phyloP scores from a whole-genome alignment of 2,797 vertebrate genomes.

The Echiichthys vipera region DNA sequence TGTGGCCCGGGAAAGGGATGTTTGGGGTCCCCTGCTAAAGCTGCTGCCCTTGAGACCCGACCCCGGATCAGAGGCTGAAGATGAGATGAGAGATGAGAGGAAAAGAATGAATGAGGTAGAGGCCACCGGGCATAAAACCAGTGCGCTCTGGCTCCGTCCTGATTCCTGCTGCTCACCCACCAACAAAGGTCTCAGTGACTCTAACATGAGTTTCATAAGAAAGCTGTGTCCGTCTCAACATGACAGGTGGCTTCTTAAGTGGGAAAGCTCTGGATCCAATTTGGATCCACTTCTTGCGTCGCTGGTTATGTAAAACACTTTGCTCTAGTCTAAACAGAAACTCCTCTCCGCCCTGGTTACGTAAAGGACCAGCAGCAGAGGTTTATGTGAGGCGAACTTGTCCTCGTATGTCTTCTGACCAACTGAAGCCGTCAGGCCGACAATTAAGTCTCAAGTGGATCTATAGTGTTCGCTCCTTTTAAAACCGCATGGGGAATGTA shows the following conservation, averaged over 20 bases:
- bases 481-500: neutral
- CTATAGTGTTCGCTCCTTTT: neutral
- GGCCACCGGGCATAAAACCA: no score
- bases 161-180: no score
- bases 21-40: no score
- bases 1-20: no score
- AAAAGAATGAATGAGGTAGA: no score
- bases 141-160: no score
- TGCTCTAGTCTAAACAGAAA: neutral
- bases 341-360: conserved; percentile 7
- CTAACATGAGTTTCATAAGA: neutral
- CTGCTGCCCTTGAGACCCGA: no score
- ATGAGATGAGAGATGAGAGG: no score
- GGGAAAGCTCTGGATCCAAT: conserved; percentile 10
- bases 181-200: neutral
- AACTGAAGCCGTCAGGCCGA: conserved; percentile 12
- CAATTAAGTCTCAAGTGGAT: conserved; percentile 14
- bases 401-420: neutral
- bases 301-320: conserved; percentile 25
- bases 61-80: no score
- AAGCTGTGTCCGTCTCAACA: neutral
- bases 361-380: conserved; percentile 10
- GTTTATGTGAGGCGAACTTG: conserved; percentile 22
- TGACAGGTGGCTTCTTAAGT: conserved; percentile 26
- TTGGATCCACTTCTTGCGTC: neutral